Evolutionary conservation across 2,113 vertebrate species (phyloP), one percentile per base, ranked within the genome.

Genomic region (Hymenochirus boettgeri): DNA sequence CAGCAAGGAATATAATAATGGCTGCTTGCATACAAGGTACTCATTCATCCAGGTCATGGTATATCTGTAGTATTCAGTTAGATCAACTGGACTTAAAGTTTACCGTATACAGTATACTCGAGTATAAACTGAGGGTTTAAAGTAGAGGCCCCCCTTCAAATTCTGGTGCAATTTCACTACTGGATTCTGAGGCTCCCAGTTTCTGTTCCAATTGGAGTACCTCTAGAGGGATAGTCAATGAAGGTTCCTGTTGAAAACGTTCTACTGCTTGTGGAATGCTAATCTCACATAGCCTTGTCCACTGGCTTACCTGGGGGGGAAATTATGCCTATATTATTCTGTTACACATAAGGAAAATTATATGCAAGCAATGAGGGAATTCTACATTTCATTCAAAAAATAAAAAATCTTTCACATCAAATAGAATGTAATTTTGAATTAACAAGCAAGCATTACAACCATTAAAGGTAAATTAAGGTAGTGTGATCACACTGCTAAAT

Each of bases 281-380:
- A 70, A 93, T 85, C 78, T 99, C 96, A 83, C 96, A 99, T 2
- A 98, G 86, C 45, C 93, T 85, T 71, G 96, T 99, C 96, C 96
- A 99, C 65, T 92, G 90, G 80, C 96, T 99, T 56, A 99, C 94
- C 96, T 99, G n/a, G n/a, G n/a, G n/a, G n/a, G n/a, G n/a, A n/a
- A n/a, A n/a, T n/a, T n/a, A n/a, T n/a, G n/a, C n/a, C n/a, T n/a
- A n/a, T n/a, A n/a, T n/a, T n/a, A n/a, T n/a, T n/a, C n/a, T n/a
- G n/a, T n/a, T n/a, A n/a, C n/a, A n/a, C n/a, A n/a, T n/a, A n/a
- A n/a, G n/a, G n/a, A n/a, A n/a, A n/a, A n/a, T n/a, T n/a, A n/a
- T 3, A 33, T 35, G 11, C 11, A 42, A 42, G n/a, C 15, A 15
- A 42, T 13, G 4, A 39, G 37, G 10, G 39, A 15, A 42, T 42